Conservation (phyloP, 2,797 vertebrate species). For the Siniperca scherzeri region DNA sequence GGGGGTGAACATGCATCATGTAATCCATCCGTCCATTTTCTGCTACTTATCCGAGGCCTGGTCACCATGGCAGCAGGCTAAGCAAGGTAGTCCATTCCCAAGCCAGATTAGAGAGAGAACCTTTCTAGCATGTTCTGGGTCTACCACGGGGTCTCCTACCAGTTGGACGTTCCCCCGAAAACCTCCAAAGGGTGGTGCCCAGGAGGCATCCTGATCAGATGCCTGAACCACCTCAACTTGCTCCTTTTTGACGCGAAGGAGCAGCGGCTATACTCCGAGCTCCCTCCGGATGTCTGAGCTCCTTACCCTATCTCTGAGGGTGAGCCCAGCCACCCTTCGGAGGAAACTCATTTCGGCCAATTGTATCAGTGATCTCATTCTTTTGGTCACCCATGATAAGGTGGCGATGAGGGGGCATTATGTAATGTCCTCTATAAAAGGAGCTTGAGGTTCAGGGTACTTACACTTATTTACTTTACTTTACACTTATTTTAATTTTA, state of each 20-base stretch:
- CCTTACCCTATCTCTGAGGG: not conserved
- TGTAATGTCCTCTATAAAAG: conserved; percentile 1
- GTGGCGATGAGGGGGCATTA: not conserved
- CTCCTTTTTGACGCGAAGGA: no score
- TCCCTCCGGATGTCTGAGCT: not conserved
- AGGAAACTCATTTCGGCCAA: not conserved
- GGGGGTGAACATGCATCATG: not conserved
- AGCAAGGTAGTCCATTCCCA: not conserved
- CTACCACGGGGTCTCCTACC: not conserved
- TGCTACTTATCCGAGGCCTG: not conserved
- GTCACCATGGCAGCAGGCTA: not conserved
- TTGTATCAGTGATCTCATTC: not conserved
- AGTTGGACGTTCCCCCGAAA: not conserved
- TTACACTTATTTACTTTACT: no score
- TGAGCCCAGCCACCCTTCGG: not conserved
- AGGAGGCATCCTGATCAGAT: no score
- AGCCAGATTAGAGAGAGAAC: not conserved
- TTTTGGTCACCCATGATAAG: not conserved
- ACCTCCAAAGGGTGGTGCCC: not conserved
- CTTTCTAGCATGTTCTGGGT: not conserved
- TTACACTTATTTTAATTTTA: no score
- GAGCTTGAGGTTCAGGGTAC: not conserved
- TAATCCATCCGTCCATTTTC: conserved; percentile 1
- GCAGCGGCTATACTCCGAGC: no score
- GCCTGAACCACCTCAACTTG: no score